Evolutionary conservation across 2,888 invertebrate genomes (phyloP), one percentile per base, ranked within the genome.

Genomic region (Synergus laeviventris): DNA sequence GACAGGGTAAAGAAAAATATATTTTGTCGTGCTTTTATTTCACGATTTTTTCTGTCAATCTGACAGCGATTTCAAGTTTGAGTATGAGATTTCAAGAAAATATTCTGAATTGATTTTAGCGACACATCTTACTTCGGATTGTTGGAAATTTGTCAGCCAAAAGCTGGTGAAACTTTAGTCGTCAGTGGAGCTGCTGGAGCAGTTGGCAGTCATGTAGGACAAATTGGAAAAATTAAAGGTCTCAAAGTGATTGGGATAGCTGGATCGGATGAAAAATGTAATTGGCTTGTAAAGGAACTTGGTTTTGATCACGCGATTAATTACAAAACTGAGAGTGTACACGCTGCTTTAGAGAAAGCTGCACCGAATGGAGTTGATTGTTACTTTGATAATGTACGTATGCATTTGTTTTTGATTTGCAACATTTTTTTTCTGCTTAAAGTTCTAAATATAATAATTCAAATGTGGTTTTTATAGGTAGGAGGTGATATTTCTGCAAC

Each of bases 161-260:
- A 95, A 90, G 83, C 92, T 5, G 95, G 95, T 14, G 96, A 96
- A 89, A 94, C 94, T 0, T 92, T 96, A 16, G 94, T 95, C 1
- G 93, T 96, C 1, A 94, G 94, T 39, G 94, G 94, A 4, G 96
- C 96, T 18, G 96, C 95, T 31, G 96, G 96, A 21, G 96, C 96
- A 59, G 96, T 96, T 14, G 96, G 96, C 8, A 94, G 93, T 78
- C 92, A 94, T 73, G 96, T 95, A 38, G 96, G 96, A 1, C 96
- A 96, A 92, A 95, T 96, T 80, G 96, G 94, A 1, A 96, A 96
- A 91, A 93, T 94, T 84, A 70, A 87, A 92, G 94, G 94, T 16
- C 94, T 95, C 84, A 92, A 90, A 76, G 95, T 95, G 0, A 94
- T 96, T 82, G 96, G 95, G 4, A 93, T 95, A 83, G 94, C 95